Percentiles rank a stretch among this genome's conserved stretches.
Evolutionary conservation across 2,113 vertebrate species (phyloP).

Genomic region (Pachycephala philippinensis): DNA sequence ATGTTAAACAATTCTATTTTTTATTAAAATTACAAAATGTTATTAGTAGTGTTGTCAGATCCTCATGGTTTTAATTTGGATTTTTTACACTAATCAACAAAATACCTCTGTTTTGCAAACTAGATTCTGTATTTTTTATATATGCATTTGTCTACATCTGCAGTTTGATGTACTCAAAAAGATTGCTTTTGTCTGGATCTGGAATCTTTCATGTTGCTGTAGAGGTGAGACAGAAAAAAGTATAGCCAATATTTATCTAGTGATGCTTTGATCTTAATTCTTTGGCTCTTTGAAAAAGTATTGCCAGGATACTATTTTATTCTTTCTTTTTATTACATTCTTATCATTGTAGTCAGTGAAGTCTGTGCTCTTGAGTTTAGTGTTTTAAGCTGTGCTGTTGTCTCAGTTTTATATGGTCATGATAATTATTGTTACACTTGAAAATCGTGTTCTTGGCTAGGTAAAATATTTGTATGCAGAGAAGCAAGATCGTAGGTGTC

Average conservation of each 20-base stretch:
- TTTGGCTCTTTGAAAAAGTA: background rate
- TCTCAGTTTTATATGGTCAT: background rate
- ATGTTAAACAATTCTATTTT: background rate
- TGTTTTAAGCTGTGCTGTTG: background rate
- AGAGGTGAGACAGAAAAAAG: background rate
- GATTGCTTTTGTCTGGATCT: background rate
- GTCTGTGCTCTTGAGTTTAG: background rate
- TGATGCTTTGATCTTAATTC: background rate
- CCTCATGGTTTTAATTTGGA: background rate
- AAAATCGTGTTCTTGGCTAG: background rate
- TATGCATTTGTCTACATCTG: background rate
- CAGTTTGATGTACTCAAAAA: background rate
- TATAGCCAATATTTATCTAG: background rate
- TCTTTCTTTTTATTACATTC: background rate
- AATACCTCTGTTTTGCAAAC: background rate
- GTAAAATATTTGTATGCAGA: background rate
- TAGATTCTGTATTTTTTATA: background rate
- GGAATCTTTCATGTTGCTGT: background rate
- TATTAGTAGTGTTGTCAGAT: background rate
- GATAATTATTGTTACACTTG: background rate
- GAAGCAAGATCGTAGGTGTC: fast-evolving
- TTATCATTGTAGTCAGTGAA: background rate
- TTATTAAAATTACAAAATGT: background rate
- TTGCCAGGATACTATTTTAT: slow-evolving; percentile 16
- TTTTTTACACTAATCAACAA: background rate